phyloP scores from a whole-genome alignment of 2,113 vertebrate genomes.

The Ivindomyrus marchei region DNA sequence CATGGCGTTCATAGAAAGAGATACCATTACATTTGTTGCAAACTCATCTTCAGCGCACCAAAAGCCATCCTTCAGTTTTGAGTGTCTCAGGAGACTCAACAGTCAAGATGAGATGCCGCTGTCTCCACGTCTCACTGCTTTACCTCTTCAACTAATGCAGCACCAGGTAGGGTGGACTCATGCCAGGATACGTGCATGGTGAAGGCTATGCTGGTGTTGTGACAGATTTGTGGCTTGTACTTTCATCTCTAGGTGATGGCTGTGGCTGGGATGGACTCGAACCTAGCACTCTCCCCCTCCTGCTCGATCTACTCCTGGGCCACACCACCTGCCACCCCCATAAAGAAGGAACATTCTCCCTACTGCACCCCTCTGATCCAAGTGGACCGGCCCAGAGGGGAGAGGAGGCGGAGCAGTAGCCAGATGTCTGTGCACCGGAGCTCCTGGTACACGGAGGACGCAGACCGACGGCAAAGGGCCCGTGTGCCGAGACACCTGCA shows the following conservation, averaged over 20 bases:
- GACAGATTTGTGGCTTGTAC: background rate
- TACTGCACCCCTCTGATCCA: slow-evolving; percentile 91
- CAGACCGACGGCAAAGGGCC: slow-evolving; percentile 75
- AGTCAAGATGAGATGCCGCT: slow-evolving; percentile 83
- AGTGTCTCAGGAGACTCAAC: slow-evolving; percentile 92
- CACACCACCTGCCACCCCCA: slow-evolving; percentile 86
- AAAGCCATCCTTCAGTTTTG: slow-evolving; percentile 94
- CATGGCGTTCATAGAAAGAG: background rate
- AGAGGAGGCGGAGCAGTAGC: slow-evolving; percentile 69
- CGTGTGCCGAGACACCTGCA: slow-evolving; percentile 86
- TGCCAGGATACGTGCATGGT: background rate
- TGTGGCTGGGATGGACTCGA: slow-evolving; percentile 91
- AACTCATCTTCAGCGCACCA: slow-evolving; percentile 65
- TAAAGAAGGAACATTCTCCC: slow-evolving; percentile 73
- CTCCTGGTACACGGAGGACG: slow-evolving; percentile 96
- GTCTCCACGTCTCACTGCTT: slow-evolving; percentile 70
- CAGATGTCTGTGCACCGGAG: slow-evolving; percentile 82
- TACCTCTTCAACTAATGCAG: slow-evolving; percentile 95
- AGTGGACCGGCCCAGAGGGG: slow-evolving; percentile 80
- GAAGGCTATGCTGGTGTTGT: background rate
- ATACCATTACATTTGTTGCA: slow-evolving; percentile 20
- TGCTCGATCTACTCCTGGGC: slow-evolving; percentile 93
- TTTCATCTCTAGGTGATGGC: slow-evolving; percentile 80
- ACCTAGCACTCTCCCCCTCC: slow-evolving; percentile 86
- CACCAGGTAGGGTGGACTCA: slow-evolving; percentile 72